Conservation (phyloP, 37 sponge, comb jelly and placozoan genomes). For the Theonella swinhoei region DNA sequence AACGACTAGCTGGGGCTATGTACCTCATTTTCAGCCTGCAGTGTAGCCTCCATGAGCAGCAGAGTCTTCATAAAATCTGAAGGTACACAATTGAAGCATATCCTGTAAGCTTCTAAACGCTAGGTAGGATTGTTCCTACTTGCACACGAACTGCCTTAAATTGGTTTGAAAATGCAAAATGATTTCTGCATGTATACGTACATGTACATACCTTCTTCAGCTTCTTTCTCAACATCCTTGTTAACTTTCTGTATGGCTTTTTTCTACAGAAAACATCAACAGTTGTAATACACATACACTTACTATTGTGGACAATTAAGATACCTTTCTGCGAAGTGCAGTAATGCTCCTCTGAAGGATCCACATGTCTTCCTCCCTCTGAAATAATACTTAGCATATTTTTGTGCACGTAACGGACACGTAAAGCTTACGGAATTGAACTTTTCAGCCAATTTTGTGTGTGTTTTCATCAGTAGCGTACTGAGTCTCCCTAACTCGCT, state of each 20-base stretch:
- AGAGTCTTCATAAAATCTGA: slow-evolving; percentile 71
- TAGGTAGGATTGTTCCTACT: no score
- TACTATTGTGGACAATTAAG: no score
- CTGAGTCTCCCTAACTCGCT: slow-evolving; percentile 55
- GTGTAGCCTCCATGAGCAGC: slow-evolving; percentile 60
- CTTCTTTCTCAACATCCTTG: neutral
- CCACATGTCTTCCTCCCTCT: slow-evolving; percentile 63
- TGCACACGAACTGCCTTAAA: no score
- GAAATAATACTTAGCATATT: neutral
- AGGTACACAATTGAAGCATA: neutral
- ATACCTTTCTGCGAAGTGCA: slow-evolving; percentile 70
- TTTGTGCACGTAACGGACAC: no score
- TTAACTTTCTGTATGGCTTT: slow-evolving; percentile 18
- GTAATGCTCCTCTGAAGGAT: slow-evolving; percentile 76
- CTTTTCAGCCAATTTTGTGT: slow-evolving; percentile 47
- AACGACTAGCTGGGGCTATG: no score
- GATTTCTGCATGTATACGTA: no score
- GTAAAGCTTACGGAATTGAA: slow-evolving; percentile 44
- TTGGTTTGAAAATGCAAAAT: no score
- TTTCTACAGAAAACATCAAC: neutral
- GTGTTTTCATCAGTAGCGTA: slow-evolving; percentile 46
- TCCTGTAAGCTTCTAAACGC: no score
- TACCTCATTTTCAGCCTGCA: slow-evolving; percentile 69
- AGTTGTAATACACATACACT: neutral
- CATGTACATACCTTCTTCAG: neutral